phyloP scores from a whole-genome alignment of 2,113 vertebrate species.

The Dasyurus viverrinus region DNA sequence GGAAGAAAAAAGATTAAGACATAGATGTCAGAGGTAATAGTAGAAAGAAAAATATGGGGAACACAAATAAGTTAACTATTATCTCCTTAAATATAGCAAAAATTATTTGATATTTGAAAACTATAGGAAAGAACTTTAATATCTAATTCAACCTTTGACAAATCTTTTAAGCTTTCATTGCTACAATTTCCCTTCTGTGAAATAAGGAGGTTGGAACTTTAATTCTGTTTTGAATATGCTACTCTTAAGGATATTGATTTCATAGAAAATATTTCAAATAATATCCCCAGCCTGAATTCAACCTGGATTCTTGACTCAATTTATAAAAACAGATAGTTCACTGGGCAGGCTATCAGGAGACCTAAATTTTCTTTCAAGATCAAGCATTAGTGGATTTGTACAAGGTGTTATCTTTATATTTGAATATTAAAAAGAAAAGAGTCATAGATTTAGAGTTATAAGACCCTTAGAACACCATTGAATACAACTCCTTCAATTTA shows the following conservation, averaged over 20 bases:
- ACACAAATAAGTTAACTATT: not conserved
- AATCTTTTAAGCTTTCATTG: not conserved
- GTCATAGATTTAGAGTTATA: not conserved
- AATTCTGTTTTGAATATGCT: not conserved
- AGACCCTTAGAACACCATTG: not conserved
- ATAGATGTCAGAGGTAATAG: not conserved
- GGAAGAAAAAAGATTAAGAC: not conserved
- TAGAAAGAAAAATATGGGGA: not conserved
- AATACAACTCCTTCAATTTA: not conserved
- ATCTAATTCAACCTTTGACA: not conserved
- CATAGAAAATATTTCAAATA: not conserved
- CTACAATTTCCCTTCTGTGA: not conserved
- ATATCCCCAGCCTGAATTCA: not conserved
- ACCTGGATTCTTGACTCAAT: slow-evolving; percentile 2
- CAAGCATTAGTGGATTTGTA: not conserved
- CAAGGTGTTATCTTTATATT: not conserved
- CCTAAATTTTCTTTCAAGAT: not conserved
- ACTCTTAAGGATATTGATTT: not conserved
- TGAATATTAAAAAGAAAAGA: not conserved
- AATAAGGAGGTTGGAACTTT: not conserved
- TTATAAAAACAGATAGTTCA: slow-evolving; percentile 13
- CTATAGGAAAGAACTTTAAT: not conserved
- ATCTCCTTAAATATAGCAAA: slow-evolving; percentile 23
- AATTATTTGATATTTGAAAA: not conserved
- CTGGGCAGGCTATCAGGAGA: not conserved